A percentile compares a stretch with the other conserved stretches of the same genome.
Conservation (phyloP, 2,888 invertebrate species). For the Lithophane ornitopus region DNA sequence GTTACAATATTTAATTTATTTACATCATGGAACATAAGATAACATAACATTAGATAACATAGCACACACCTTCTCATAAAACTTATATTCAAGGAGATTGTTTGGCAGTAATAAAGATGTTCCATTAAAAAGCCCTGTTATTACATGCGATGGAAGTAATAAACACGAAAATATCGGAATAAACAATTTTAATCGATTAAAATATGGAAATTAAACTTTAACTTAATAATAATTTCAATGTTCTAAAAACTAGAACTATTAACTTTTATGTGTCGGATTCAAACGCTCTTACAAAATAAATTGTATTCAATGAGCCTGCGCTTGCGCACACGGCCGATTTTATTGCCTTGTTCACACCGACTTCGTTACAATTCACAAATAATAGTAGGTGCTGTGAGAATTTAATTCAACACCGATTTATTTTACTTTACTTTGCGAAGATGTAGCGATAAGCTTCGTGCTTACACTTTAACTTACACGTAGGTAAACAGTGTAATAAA, state of each 20-base stretch:
- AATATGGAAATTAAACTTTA: slow-evolving; percentile 28
- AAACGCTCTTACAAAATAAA: slow-evolving; percentile 47
- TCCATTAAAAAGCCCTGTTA: slow-evolving; percentile 16
- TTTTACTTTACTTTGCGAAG: slow-evolving; percentile 34
- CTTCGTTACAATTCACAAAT: slow-evolving; percentile 44
- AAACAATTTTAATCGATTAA: slow-evolving; percentile 49
- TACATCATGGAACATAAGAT: too few species aligned
- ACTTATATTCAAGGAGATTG: neutral
- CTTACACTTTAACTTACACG: slow-evolving; percentile 4
- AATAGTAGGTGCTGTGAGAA: slow-evolving; percentile 46
- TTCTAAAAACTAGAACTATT: slow-evolving; percentile 48
- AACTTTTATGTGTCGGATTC: slow-evolving; percentile 49
- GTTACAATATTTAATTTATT: too few species aligned
- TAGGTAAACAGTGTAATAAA: slow-evolving; percentile 26
- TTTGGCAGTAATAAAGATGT: slow-evolving; percentile 12
- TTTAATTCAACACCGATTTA: slow-evolving; percentile 31
- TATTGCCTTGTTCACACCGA: slow-evolving; percentile 58
- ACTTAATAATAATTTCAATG: slow-evolving; percentile 37
- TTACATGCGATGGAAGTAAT: slow-evolving; percentile 1
- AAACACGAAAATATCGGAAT: slow-evolving; percentile 7
- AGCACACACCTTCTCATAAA: neutral
- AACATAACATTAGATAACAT: too few species aligned
- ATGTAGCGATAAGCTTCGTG: slow-evolving; percentile 30
- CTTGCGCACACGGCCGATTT: slow-evolving; percentile 43
- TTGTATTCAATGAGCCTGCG: slow-evolving; percentile 28